Base-by-base conservation (phyloP, 2,888 invertebrate species). In the Odontocolon sp. region DNA sequence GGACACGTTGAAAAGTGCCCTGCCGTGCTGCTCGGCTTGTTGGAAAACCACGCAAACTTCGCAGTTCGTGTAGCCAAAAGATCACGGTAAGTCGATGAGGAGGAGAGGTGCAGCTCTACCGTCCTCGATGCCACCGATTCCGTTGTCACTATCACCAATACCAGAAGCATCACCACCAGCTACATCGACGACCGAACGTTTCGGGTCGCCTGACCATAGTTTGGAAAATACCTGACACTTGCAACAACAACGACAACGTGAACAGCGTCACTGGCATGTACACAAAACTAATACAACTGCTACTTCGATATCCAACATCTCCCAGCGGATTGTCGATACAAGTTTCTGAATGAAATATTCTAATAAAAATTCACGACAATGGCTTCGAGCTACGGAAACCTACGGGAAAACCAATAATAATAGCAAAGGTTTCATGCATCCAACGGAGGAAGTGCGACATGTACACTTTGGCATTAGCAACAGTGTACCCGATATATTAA, bases 1-100 rank as follows among this genome's bases (percentile, higher is more conserved):
- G 91, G 96, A 96, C 90, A 97, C 97, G 38, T 92, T 97, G 80
- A 94, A 95, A 91, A 96, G 96, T 89, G 95, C 96, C 21, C 92
- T 97, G 87, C 99, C 95, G 68, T 96, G 96, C 92, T 95, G 95
- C 87, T 94, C 95, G 89, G 92, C 92, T 76, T 94, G 95, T 84
- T 95, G 95, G 94, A 95, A 95, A 86, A 94, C 94, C 81, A 93
- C 94, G 0, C 91, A 92, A 40, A 93, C 94, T 0, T 91, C 92
- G 31, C 92, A 93, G 83, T 93, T 92, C 64, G 93, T 95, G 92
- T 91, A 92, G 88, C 88, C 78, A 71, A 70, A 76, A 71, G 70
- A 61, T 63, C 38, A 67, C 57, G 68, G 45, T 42, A 42, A 31
- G 40, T 33, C 68, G 47, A 47, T 16, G 57, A 42, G 56, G 45